A percentile compares a stretch with the other conserved stretches of the same genome.
These are phyloP conservation scores for Pseudococcus viburni DNA, from an alignment of 2,888 invertebrate genomes.

Conservation along the genomic window DNA sequence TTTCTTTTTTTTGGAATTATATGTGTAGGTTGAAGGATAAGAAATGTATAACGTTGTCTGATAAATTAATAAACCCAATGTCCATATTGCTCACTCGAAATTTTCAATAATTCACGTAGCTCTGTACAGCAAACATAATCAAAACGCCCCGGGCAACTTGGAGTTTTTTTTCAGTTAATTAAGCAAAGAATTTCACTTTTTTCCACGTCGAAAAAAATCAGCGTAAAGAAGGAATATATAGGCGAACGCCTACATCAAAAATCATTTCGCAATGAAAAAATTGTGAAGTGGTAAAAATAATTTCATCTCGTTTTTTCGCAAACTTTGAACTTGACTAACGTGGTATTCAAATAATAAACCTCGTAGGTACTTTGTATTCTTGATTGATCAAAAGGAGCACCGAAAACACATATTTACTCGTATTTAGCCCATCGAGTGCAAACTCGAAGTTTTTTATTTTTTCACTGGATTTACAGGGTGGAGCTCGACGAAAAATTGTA, in stretches of 20 bases:
- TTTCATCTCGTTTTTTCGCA: not conserved
- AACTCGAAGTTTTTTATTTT: not conserved
- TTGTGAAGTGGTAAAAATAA: not conserved
- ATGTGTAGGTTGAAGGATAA: too few species aligned
- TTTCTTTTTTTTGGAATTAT: too few species aligned
- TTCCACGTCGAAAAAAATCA: not conserved
- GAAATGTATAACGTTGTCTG: too few species aligned
- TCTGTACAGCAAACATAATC: not conserved
- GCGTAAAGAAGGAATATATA: not conserved
- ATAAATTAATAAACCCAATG: not conserved
- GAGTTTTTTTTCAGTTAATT: not conserved
- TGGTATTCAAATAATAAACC: not conserved
- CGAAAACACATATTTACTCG: not conserved
- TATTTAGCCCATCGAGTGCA: not conserved
- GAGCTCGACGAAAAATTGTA: too few species aligned
- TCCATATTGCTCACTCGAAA: not conserved
- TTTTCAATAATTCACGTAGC: not conserved
- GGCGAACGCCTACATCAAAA: not conserved
- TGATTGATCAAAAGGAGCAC: not conserved
- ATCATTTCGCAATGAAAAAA: not conserved
- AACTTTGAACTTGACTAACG: not conserved
- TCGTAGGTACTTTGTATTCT: not conserved
- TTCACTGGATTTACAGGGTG: too few species aligned
- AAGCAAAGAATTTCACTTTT: conserved; percentile 4
- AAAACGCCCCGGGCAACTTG: not conserved